phyloP scores from a whole-genome alignment of 2,888 invertebrate species.

The Sphaeridia pumilis region DNA sequence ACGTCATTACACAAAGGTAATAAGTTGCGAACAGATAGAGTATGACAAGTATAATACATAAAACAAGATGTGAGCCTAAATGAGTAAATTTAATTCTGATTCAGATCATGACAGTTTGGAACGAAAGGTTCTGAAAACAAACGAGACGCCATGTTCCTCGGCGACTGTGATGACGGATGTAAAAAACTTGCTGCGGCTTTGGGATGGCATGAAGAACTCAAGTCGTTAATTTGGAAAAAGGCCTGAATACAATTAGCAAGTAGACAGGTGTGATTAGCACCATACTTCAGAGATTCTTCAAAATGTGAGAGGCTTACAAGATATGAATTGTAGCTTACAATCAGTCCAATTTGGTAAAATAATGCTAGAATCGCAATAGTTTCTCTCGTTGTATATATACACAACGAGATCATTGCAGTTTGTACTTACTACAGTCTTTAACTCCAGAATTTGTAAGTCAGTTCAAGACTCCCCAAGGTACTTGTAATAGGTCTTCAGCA shows the following conservation, averaged over 20 bases:
- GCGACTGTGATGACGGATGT: constrained; percentile 73
- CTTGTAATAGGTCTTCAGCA: too few species aligned
- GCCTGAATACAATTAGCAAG: neutral
- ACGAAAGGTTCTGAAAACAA: too few species aligned
- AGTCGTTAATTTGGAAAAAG: neutral
- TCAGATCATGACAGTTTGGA: too few species aligned
- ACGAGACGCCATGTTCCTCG: constrained; percentile 70
- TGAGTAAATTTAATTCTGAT: constrained; percentile 50
- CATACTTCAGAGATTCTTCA: too few species aligned
- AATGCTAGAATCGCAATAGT: too few species aligned
- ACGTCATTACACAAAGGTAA: constrained; percentile 48
- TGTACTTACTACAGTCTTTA: too few species aligned
- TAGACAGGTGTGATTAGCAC: neutral
- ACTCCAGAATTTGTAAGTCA: too few species aligned
- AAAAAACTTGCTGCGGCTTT: constrained; percentile 58
- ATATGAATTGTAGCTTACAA: too few species aligned
- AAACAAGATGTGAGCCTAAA: neutral
- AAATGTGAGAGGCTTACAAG: too few species aligned
- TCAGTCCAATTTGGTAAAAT: neutral
- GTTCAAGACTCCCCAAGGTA: too few species aligned
- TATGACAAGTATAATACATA: neutral
- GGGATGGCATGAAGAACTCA: constrained; percentile 50
- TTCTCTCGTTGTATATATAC: too few species aligned
- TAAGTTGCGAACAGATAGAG: neutral
- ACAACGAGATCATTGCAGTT: too few species aligned